Evolutionary conservation across 2,113 vertebrate genomes (phyloP), one percentile per base, ranked within the genome.

Genomic region (Steatornis caripensis): DNA sequence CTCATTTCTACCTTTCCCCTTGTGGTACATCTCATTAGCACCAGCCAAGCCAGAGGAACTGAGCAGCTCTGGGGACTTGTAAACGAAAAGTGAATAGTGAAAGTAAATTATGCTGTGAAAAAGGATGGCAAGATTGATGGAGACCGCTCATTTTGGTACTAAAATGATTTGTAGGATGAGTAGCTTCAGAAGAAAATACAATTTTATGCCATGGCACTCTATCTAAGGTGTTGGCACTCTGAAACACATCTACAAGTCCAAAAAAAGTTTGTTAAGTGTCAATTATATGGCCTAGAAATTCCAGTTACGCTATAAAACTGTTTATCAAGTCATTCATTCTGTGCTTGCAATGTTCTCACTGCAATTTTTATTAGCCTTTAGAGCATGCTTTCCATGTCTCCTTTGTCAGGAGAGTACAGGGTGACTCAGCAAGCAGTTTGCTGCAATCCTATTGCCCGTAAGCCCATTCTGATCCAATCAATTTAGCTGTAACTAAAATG

Each of bases 241-340:
- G 62, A 93, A 96, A 93, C 37, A 43, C 10, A 13, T 39, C 65
- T 69, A 41, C 12, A 78, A 89, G 36, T 55, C 86, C 81, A 61
- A 80, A 85, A 86, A 93, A 93, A 15, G 15, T 81, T 92, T 93
- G n/a, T 46, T 86, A 78, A 84, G 16, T 32, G 51, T 64, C 86
- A 72, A 90, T 81, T 90, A 81, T 90, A 78, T 45, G 60, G 51
- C 55, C 90, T 54, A 45, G 55, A 95, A 81, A 84, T 43, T 93
- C 60, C 37, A 86, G 46, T 60, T 78, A 78, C 0, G 0, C 55
- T 89, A 37, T 68, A 89, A 88, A 88, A 36, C 57, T 90, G 34
- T 75, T 95, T 84, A 86, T 78, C 65, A 90, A 93, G 83, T 64
- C 34, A 75, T 92, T 92, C 39, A 53, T 95, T 90, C 43, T 71